Percentiles rank a stretch among this genome's conserved stretches.
Conservation (phyloP, 2,797 vertebrate genomes). For the Diplodus puntazzo region DNA sequence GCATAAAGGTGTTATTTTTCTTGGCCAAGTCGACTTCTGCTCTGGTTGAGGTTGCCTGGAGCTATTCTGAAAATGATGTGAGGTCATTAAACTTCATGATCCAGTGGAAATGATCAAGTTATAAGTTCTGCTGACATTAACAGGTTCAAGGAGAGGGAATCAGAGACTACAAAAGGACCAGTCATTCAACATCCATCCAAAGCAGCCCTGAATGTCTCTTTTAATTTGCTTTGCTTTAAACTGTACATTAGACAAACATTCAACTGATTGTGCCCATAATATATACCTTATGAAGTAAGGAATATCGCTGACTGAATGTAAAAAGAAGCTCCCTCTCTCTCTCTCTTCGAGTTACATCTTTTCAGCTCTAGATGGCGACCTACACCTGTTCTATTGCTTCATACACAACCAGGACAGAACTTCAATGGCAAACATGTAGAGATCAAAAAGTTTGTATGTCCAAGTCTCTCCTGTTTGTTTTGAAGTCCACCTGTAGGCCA, state of each 20-base stretch:
- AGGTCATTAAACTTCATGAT: background rate
- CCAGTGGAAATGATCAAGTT: background rate
- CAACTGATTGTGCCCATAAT: too few species aligned
- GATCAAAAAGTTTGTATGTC: background rate
- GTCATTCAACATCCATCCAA: too few species aligned
- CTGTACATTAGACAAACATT: too few species aligned
- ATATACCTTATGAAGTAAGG: too few species aligned
- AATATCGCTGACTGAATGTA: background rate
- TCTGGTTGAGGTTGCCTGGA: background rate
- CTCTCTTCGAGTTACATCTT: background rate
- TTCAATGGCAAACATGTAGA: background rate
- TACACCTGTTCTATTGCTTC: slow-evolving; percentile 22
- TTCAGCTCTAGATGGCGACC: slow-evolving; percentile 60
- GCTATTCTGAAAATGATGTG: background rate
- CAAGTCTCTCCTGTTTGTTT: background rate
- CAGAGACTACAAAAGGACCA: background rate
- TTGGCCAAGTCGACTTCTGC: background rate
- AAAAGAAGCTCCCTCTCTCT: too few species aligned
- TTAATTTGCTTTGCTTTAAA: too few species aligned
- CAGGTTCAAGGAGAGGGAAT: background rate
- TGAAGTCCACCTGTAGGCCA: background rate
- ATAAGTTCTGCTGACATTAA: background rate
- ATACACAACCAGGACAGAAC: background rate
- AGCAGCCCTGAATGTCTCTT: too few species aligned
- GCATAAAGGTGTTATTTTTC: background rate